Base-by-base conservation (phyloP, 2,797 vertebrate genomes). In the Macropodus opercularis region DNA sequence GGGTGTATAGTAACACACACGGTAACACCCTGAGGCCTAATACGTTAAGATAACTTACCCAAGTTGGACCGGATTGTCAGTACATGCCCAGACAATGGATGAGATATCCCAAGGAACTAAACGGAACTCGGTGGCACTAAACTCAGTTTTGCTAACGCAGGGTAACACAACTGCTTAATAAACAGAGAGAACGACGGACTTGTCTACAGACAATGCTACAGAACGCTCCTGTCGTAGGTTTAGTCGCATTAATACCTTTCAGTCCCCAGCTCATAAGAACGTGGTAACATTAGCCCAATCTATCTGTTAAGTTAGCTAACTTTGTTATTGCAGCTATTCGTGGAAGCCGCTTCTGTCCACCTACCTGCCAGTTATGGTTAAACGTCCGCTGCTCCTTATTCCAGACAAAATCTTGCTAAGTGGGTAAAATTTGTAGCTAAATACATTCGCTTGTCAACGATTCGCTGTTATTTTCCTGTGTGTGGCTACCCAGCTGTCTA, bases 361-460 rank as follows among this genome's bases (percentile, higher is more conserved):
- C 39, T 75, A 90, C 85, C 83, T 74, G 22, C 17, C 49, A 24
- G 10, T 47, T 54, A 9, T 13, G 4, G 8, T 47, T 4, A 44
- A 35, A 29, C 15, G 7, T 68, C 42, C 58, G 4, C 56, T 66
- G 39, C 34, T 29, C 29, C 36, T 35, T 69, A 38, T 41, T 4
- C 27, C 23, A 3, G 10, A 31, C 26, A 13, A 2, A 5, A 26
- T 23, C 8, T 48, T 24, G 23, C 3, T 44, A 31, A 11, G 40
- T 63, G 5, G 42, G 21, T 53, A 46, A 70, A 43, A 6, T 46
- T 0, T 5, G 53, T 10, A 7, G 31, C 29, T 34, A 64, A 53
- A 46, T 6, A 44, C 72, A 47, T 44, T 1, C n/a, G 52, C 36
- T 41, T 13, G 12, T 19, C 15, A 3, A 8, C 12, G 3, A 5